A percentile compares a stretch with the other conserved stretches of the same genome.
Conservation (phyloP, 53 echinoderm and acorn worm species). For the Arbacia lixula region DNA sequence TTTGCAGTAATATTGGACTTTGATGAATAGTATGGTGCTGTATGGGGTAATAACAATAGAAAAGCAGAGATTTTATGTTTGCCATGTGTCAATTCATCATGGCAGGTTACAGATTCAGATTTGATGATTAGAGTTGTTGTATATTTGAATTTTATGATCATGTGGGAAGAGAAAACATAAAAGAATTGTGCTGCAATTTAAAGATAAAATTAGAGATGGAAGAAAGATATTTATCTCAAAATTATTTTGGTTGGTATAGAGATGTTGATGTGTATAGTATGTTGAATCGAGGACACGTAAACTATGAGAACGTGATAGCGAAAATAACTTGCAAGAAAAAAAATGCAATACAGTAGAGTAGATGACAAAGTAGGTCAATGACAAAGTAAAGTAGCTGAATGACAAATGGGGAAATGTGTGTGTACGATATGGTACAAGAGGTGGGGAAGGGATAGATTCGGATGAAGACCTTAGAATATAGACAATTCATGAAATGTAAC, state of each 20-base stretch:
- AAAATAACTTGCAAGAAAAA: too few species aligned
- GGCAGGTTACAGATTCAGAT: not conserved
- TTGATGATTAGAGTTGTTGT: constrained; percentile 31
- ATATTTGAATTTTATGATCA: constrained; percentile 44
- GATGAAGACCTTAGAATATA: too few species aligned
- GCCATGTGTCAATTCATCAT: constrained; percentile 8
- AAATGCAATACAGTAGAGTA: too few species aligned
- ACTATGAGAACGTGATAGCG: too few species aligned
- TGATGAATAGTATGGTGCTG: constrained; percentile 55
- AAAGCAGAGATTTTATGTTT: constrained; percentile 12
- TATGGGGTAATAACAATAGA: constrained; percentile 8
- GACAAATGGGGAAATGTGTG: too few species aligned
- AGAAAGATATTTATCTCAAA: constrained; percentile 46
- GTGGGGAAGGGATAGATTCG: too few species aligned
- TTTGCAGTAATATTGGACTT: constrained; percentile 57
- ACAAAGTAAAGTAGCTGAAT: too few species aligned
- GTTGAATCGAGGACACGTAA: too few species aligned
- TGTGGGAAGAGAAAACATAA: constrained; percentile 4
- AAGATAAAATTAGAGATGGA: constrained; percentile 18
- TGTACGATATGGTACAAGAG: too few species aligned
- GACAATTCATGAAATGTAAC: too few species aligned
- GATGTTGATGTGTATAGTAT: constrained; percentile 33
- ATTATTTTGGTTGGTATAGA: constrained; percentile 34
- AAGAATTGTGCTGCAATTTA: constrained; percentile 43
- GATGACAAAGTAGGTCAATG: too few species aligned